Base-by-base conservation (phyloP, 2,113 vertebrate species). In the Macheiramphus alcinus region DNA sequence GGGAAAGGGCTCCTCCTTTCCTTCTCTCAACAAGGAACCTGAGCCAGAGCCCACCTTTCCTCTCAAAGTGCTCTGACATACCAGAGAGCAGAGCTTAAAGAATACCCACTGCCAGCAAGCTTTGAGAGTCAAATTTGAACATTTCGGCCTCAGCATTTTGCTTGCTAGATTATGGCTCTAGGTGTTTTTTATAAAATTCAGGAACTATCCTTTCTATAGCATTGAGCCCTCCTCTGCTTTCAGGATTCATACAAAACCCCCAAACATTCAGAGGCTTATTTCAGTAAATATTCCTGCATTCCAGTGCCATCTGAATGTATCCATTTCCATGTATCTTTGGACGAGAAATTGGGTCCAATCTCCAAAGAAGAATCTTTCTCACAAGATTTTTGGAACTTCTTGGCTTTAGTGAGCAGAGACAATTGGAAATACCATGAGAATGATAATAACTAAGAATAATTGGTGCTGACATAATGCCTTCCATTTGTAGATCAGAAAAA, bases 401-500 rank as follows among this genome's bases (percentile, higher is more conserved):
- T 95, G 78, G 62, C 50, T 95, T 82, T 55, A 73, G 25, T 85
- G 62, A 88, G 40, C 48, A 92, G 73, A 84, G 72, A 95, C 81
- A 90, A 89, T 80, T 95, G 93, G 59, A 97, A 95, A 93, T 88
- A 93, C 42, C 71, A 90, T 73, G 66, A 90, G 84, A 92, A 95
- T 61, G 53, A 83, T 83, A 94, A 95, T 95, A 85, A 85, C 50
- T 93, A 94, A 71, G 74, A 96, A 76, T 88, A 86, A 93, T 67
- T 91, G 93, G n/a, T 90, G 79, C 79, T 78, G 74, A 78, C 79
- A 86, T 95, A 96, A 96, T 96, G 55, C 55, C 71, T 97, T 94
- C 96, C 96, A 95, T 91, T 71, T 90, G 87, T 86, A 90, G 78
- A 74, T 87, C 91, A 61, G 78, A 96, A 71, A 88, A 61, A 93